Base-by-base conservation (phyloP, 2,113 vertebrate genomes). In the Ceratotherium simum region DNA sequence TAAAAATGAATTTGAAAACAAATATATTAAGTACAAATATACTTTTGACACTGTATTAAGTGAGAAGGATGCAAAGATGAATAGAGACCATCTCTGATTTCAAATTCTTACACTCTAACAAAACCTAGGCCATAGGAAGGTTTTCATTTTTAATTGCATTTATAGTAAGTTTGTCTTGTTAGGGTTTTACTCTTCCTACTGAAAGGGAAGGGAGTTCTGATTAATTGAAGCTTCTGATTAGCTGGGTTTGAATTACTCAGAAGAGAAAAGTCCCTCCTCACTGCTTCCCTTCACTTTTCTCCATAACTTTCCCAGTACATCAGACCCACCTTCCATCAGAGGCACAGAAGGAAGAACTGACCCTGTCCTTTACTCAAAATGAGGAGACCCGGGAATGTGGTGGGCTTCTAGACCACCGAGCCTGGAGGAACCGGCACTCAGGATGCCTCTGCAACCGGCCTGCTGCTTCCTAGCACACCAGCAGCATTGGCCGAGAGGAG, bases 1-100 rank as follows among this genome's bases (percentile, higher is more conserved):
- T 54, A 88, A 89, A 95, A 93, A 42, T 83, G 20, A 92, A 42
- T 81, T 60, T 78, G 6, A 72, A 91, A 76, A 64, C 18, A 93
- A 85, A 76, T 42, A 86, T 42, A 33, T 75, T 60, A 93, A 60
- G 5, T 48, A 21, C 6, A 54, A 81, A 90, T 39, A 60, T 62
- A 62, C 10, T 51, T 16, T 3, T 84, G 11, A 25, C 21, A 78
- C 21, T 67, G 4, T 46, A 21, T 91, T 85, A 56, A 36, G 13
- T 51, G 17, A 92, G 56, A 81, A 91, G n/a, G 6, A 70, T 31
- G 60, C 14, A 81, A n/a, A 80, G n/a, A 91, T 70, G 8, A 64
- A 75, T 60, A 14, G n/a, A 87, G 72, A 65, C 13, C 8, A 25
- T 36, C 20, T 36, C n/a, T 20, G 8, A 70, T 20, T 88, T 95